Conservation (phyloP, 2,113 vertebrate genomes). For the Percopsis transmontana region DNA sequence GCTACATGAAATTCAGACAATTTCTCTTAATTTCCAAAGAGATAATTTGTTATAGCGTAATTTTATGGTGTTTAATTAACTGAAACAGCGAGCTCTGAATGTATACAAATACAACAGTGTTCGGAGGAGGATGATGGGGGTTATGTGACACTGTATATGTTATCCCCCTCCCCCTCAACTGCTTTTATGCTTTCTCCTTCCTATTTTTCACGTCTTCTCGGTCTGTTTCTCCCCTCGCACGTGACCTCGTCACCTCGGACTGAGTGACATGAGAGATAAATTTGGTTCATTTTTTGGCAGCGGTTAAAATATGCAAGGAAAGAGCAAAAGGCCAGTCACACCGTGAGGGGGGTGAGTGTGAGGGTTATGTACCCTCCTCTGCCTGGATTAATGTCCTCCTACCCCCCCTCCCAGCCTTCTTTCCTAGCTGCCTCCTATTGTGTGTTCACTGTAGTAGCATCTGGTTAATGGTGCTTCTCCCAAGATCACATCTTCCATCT, state of each 20-base stretch:
- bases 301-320: constrained; percentile 41
- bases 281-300: constrained; percentile 38
- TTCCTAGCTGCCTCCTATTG: constrained; percentile 53
- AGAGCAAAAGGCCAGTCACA: constrained; percentile 51
- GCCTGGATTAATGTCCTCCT: constrained; percentile 35
- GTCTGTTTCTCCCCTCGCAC: constrained; percentile 16
- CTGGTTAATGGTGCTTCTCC: constrained; percentile 84
- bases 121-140: constrained; percentile 6
- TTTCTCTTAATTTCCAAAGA: constrained; percentile 35
- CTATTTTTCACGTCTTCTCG: neutral
- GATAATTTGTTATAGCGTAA: constrained; percentile 33
- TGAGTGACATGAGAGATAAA: constrained; percentile 37
- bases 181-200: neutral
- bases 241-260: constrained; percentile 37
- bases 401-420: constrained; percentile 29
- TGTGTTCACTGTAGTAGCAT: constrained; percentile 75
- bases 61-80: constrained; percentile 30
- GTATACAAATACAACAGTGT: constrained; percentile 9
- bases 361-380: constrained; percentile 32
- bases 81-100: constrained; percentile 23
- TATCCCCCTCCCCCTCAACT: constrained; percentile 69
- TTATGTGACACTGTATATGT: constrained; percentile 35
- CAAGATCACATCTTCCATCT: constrained; percentile 64
- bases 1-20: constrained; percentile 28
- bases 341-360: neutral